A percentile compares a stretch with the other conserved stretches of the same genome.
These are phyloP conservation scores for Drosophila mettleri DNA, from an alignment of 2,888 invertebrate species.

Conservation along the genomic window DNA sequence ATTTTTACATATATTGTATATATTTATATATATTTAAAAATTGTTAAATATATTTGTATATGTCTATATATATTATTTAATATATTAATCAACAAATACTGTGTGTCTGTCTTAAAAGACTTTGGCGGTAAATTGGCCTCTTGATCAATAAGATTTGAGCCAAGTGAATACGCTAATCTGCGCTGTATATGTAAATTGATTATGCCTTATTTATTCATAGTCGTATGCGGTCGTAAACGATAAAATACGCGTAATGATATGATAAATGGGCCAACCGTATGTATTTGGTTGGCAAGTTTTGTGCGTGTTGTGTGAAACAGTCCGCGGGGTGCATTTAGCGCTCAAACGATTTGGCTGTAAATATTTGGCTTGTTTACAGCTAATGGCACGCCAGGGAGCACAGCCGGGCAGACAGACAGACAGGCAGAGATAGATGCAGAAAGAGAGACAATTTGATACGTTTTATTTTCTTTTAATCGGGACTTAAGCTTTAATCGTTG, in stretches of 20 bases:
- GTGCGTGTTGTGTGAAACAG: conserved; percentile 21
- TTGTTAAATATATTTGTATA: no score
- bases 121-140: background rate
- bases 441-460: background rate
- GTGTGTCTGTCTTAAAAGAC: background rate
- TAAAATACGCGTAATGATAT: conserved; percentile 7
- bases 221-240: conserved; percentile 8
- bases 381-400: conserved; percentile 60
- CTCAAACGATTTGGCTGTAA: conserved; percentile 58
- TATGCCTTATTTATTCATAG: conserved; percentile 13
- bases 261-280: conserved; percentile 1
- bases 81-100: background rate
- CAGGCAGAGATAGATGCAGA: background rate
- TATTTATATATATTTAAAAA: no score
- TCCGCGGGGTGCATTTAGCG: conserved; percentile 59
- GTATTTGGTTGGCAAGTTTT: conserved; percentile 14
- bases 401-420: background rate
- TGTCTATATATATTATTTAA: background rate
- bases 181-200: background rate
- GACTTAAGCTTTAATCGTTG: conserved; percentile 34
- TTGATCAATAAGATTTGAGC: background rate
- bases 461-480: conserved; percentile 1
- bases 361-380: conserved; percentile 61
- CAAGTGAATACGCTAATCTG: conserved; percentile 2
- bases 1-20: no score